phyloP scores from a whole-genome alignment of 2,888 invertebrate genomes.

The Prosopocoilus inquinatus region DNA sequence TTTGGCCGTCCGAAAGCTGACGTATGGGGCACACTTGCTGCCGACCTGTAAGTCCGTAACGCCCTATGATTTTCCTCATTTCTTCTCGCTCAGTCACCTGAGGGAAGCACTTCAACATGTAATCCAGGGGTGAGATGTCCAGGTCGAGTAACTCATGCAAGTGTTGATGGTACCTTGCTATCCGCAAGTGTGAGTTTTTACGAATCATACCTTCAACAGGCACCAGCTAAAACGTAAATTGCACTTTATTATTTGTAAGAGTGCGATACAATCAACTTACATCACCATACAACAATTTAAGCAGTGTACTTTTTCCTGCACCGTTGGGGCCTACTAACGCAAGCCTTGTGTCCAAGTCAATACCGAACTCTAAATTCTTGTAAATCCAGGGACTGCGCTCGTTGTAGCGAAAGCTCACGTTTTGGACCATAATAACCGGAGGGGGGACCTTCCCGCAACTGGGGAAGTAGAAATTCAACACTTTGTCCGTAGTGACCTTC shows the following conservation, averaged over 20 bases:
- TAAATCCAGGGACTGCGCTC: constrained; percentile 90
- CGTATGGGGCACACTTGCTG: constrained; percentile 95
- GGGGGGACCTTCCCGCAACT: constrained; percentile 95
- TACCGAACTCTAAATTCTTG: constrained; percentile 96
- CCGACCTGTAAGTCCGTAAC: constrained; percentile 92
- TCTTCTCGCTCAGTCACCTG: constrained; percentile 97
- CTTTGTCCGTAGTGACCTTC: constrained; percentile 88
- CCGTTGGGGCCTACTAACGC: constrained; percentile 98
- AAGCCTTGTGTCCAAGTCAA: constrained; percentile 92
- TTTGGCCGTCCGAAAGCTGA: constrained; percentile 95
- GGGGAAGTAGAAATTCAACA: constrained; percentile 93
- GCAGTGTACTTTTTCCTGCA: constrained; percentile 96
- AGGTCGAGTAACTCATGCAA: constrained; percentile 94
- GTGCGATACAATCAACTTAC: constrained; percentile 53
- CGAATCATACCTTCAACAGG: constrained; percentile 96
- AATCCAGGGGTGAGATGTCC: constrained; percentile 92
- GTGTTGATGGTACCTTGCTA: constrained; percentile 98
- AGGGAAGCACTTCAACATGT: constrained; percentile 97
- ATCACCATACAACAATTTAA: constrained; percentile 94
- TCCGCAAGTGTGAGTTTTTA: constrained; percentile 95
- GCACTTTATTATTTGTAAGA: not conserved
- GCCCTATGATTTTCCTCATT: constrained; percentile 97
- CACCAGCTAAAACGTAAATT: constrained; percentile 61
- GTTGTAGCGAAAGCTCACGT: constrained; percentile 92
- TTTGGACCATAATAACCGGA: constrained; percentile 99